Conservation (phyloP, 2,888 invertebrate genomes). For the Hydropsyche betteni region DNA sequence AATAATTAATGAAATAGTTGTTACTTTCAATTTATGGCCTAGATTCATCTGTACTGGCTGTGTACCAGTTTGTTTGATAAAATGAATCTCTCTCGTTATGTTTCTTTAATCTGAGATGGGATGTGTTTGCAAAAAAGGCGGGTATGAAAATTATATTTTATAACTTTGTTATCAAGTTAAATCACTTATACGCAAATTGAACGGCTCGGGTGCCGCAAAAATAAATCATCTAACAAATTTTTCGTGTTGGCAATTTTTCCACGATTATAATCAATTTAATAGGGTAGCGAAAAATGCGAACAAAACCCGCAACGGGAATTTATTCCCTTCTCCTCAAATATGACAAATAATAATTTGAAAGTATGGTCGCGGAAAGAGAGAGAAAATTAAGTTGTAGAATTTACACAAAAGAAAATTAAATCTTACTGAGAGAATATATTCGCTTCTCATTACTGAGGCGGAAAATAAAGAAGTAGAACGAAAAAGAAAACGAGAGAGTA, state of each 20-base stretch:
- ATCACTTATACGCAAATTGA: too few species aligned
- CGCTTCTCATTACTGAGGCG: conserved; percentile 37
- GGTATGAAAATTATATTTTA: too few species aligned
- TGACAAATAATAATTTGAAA: conserved; percentile 28
- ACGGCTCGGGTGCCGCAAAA: neutral
- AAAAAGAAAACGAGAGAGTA: conserved; percentile 29
- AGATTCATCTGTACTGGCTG: too few species aligned
- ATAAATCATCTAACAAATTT: conserved; percentile 8
- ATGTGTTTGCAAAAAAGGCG: too few species aligned
- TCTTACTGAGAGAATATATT: conserved; percentile 33
- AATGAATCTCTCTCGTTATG: too few species aligned
- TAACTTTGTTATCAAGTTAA: too few species aligned
- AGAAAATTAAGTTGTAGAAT: conserved; percentile 9
- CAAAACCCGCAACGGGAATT: conserved; percentile 1
- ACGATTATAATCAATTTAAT: conserved; percentile 26
- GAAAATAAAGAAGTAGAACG: conserved; percentile 24
- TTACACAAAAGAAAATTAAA: conserved; percentile 26
- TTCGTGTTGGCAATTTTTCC: conserved; percentile 21
- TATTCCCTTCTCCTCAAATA: conserved; percentile 12
- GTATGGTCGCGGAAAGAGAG: neutral
- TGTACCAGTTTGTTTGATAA: too few species aligned
- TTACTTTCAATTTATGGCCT: too few species aligned
- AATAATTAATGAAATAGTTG: too few species aligned
- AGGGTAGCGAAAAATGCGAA: neutral
- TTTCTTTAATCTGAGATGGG: too few species aligned